A percentile compares a stretch with the other conserved stretches of the same genome.
These are phyloP conservation scores for Reinhardtius hippoglossoides DNA, from an alignment of 2,113 vertebrate species.

Conservation along the genomic window DNA sequence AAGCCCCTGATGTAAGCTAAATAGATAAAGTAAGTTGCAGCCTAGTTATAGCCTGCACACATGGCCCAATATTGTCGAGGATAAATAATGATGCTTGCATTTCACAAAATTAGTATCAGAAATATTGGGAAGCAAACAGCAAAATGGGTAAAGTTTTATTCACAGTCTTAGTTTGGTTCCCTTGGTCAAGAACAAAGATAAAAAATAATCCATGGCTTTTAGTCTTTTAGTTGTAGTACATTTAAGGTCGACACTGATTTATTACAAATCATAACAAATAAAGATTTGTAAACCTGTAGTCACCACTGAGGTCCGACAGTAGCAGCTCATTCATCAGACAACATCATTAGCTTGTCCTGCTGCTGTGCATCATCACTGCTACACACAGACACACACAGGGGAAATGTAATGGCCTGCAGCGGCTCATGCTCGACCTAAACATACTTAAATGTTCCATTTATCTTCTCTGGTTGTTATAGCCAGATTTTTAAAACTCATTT, in stretches of 20 bases:
- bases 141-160: background rate
- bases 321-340: background rate
- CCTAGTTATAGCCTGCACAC: background rate
- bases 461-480: too few relatives aligned
- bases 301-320: slow-evolving; percentile 1
- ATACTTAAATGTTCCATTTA: too few relatives aligned
- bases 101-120: background rate
- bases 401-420: background rate
- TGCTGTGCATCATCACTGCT: background rate
- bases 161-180: background rate
- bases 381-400: background rate
- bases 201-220: background rate
- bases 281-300: background rate
- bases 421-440: too few relatives aligned
- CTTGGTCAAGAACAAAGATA: background rate
- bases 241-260: background rate
- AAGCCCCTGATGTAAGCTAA: background rate
- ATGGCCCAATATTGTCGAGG: background rate
- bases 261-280: background rate
- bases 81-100: background rate
- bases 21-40: slow-evolving; percentile 3
- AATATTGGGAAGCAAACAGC: background rate
- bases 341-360: background rate
- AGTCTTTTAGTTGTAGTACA: background rate
- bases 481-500: too few relatives aligned